A percentile compares a stretch with the other conserved stretches of the same genome.
phyloP scores from a whole-genome alignment of 2,888 invertebrate species.

The Seira musarum region DNA sequence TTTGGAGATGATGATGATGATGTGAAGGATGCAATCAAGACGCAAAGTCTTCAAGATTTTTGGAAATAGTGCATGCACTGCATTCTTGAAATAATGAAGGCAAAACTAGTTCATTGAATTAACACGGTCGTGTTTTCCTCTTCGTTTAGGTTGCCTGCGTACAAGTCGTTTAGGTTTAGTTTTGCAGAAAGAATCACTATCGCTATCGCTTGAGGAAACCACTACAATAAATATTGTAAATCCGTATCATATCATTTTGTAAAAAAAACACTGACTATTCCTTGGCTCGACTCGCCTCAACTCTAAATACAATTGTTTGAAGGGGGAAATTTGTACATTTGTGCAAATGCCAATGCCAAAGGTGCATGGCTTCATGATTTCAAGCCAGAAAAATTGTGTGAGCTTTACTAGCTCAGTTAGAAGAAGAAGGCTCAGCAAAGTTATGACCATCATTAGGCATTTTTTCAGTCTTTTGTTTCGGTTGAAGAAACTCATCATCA shows the following conservation, averaged over 20 bases:
- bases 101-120: constrained; percentile 5
- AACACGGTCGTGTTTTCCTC: background rate
- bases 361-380: constrained; percentile 23
- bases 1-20: no score
- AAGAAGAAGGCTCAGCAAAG: constrained; percentile 24
- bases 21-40: no score
- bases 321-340: background rate
- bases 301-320: no score
- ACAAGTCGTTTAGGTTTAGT: constrained; percentile 1
- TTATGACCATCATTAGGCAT: constrained; percentile 42
- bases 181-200: background rate
- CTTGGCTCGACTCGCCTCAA: no score
- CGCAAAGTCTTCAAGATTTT: background rate
- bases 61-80: constrained; percentile 3
- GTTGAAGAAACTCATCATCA: constrained; percentile 57
- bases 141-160: background rate
- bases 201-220: constrained; percentile 5
- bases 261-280: no score
- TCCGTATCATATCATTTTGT: background rate
- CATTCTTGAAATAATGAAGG: background rate
- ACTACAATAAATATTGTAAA: constrained; percentile 10
- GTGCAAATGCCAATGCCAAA: constrained; percentile 45
- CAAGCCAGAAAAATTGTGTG: constrained; percentile 5
- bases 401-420: background rate
- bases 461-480: constrained; percentile 53